phyloP scores from a whole-genome alignment of 2,113 vertebrate genomes.

The Narcine bancroftii region DNA sequence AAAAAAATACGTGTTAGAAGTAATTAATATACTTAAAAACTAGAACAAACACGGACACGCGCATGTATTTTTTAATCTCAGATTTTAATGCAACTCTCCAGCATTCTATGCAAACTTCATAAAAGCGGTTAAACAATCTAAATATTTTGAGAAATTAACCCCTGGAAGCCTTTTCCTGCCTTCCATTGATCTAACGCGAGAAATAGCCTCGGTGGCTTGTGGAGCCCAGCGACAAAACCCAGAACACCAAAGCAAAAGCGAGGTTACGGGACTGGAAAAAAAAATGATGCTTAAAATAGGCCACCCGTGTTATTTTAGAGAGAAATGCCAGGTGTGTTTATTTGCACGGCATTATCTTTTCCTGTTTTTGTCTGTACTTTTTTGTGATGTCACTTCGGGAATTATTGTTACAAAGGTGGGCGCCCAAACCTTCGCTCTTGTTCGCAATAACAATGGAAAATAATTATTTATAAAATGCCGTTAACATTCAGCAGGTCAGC shows the following conservation, averaged over 20 bases:
- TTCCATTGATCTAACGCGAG: no score
- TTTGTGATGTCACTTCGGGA: slow-evolving; percentile 34
- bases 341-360: background rate
- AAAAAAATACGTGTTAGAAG: background rate
- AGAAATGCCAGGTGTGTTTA: slow-evolving; percentile 24
- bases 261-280: slow-evolving; percentile 5
- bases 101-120: background rate
- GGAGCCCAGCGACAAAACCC: background rate
- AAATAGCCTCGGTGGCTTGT: background rate
- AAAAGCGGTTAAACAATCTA: background rate
- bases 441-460: slow-evolving; percentile 31
- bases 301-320: slow-evolving; percentile 1
- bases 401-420: background rate
- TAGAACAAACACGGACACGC: background rate
- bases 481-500: no score
- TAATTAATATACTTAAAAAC: background rate
- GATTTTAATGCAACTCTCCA: background rate
- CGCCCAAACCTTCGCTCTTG: background rate
- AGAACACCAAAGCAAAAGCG: background rate
- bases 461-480: background rate
- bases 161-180: background rate
- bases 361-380: slow-evolving; percentile 38
- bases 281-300: background rate
- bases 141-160: background rate
- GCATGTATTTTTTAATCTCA: background rate